phyloP scores from a whole-genome alignment of 2,888 invertebrate genomes.

The Melieria picta region DNA sequence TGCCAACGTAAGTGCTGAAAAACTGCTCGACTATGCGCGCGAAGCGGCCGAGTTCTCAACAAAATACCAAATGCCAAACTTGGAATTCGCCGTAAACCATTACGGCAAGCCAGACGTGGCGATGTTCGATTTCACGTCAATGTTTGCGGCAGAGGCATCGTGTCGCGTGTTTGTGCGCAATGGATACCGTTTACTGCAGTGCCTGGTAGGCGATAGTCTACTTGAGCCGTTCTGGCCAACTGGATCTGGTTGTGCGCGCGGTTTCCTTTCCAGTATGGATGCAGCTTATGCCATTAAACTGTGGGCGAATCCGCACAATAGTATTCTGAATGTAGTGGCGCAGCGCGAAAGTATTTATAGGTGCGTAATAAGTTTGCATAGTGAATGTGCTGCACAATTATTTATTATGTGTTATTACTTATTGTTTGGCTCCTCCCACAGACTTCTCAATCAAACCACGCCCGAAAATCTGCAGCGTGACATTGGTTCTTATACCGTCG shows the following conservation, averaged over 20 bases:
- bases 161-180: constrained; percentile 79
- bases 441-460: constrained; percentile 87
- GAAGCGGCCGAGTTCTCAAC: constrained; percentile 97
- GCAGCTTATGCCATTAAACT: constrained; percentile 94
- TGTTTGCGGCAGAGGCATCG: constrained; percentile 97
- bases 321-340: constrained; percentile 81
- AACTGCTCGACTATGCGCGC: constrained; percentile 88
- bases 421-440: constrained; percentile 24
- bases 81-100: constrained; percentile 97
- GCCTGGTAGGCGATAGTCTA: constrained; percentile 94
- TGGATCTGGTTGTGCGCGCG: constrained; percentile 97
- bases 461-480: constrained; percentile 95
- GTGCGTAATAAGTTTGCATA: constrained; percentile 57
- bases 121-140: constrained; percentile 98
- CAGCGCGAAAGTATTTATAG: constrained; percentile 95
- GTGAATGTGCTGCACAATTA: neutral
- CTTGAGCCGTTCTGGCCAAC: constrained; percentile 99
- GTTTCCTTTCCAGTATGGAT: constrained; percentile 95
- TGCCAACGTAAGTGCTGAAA: constrained; percentile 91
- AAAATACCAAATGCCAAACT: constrained; percentile 82
- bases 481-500: constrained; percentile 85
- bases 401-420: neutral
- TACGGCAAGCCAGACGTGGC: constrained; percentile 97
- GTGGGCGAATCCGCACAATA: constrained; percentile 77
- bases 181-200: constrained; percentile 85